Evolutionary conservation across 2,797 vertebrate species (phyloP), one percentile per base, ranked within the genome.

Genomic region (Neostethus bicornis): DNA sequence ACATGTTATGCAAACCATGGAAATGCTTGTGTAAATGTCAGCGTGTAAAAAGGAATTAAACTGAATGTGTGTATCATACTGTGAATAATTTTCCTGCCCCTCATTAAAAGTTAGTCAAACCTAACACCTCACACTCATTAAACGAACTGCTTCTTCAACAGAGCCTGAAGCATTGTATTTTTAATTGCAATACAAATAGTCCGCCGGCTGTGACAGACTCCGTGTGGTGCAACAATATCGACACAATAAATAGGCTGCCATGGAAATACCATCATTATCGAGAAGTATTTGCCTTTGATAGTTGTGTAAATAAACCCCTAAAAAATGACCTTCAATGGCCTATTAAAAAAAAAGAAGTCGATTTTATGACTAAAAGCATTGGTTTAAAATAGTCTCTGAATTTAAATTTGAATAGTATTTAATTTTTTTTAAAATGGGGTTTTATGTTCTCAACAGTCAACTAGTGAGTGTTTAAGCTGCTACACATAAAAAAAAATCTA

Each of bases 91-190:
- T 41, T 28, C 66, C 51, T 54, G 59, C 31, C 48, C 62, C 73
- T 77, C 73, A 79, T 80, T 85, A 75, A 73, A 73, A 70, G 21
- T 47, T 62, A 58, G 56, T 52, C 44, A 66, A 75, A 71, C 61
- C 61, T 45, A 41, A 53, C 54, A 60, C 54, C 4, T 56, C 54
- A 46, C 56, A 53, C 37, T 77, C 23, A 66, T 58, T 77, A 77
- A n/a, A 64, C 68, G 71, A 54, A 66, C 48, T 51, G 46, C 75
- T 77, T 73, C 50, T 25, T 23, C 29, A 51, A 53, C 61, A 60
- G 24, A 52, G 51, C 68, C 63, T 28, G 23, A 19, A 68, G 65
- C 70, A 47, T 66, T 77, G 62, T 77, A 43, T 59, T 70, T 75
- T 68, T 70, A 83, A 79, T 80, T 77, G 64, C 61, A 44, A 20